A percentile compares a stretch with the other conserved stretches of the same genome.
Conservation (phyloP, 2,797 vertebrate species). For the Thripadectes ignobilis region DNA sequence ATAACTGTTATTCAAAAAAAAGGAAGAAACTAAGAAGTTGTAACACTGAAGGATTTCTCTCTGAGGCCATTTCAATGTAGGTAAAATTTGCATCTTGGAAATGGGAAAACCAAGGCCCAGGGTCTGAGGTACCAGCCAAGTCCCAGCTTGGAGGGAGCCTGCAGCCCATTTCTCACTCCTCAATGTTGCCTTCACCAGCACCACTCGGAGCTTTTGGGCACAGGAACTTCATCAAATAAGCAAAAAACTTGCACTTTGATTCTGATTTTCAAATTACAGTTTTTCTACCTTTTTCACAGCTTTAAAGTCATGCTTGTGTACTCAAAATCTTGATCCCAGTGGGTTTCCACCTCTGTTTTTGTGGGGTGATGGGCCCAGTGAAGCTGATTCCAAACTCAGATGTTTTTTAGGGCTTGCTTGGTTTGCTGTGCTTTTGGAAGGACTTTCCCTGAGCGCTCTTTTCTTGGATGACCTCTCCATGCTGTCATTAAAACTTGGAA, state of each 20-base stretch:
- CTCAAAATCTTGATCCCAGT: not conserved
- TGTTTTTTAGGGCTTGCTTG: slow-evolving; percentile 36
- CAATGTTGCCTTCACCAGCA: not conserved
- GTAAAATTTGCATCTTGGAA: not conserved
- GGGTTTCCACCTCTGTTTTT: not conserved
- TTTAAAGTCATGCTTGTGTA: not conserved
- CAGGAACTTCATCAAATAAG: not conserved
- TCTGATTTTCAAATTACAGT: not conserved
- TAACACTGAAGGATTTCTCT: not conserved
- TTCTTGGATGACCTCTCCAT: slow-evolving; percentile 70
- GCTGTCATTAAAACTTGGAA: slow-evolving; percentile 62
- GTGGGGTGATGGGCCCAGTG: not conserved
- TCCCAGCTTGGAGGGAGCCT: not conserved
- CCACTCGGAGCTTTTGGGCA: fast-evolving
- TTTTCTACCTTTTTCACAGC: not conserved
- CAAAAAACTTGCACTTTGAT: not conserved
- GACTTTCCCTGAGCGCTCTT: slow-evolving; percentile 50
- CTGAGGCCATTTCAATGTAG: fast-evolving
- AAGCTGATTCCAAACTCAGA: not conserved
- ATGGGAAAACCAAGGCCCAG: not conserved
- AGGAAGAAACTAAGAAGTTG: fast-evolving
- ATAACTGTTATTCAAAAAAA: not conserved
- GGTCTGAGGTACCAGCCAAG: not conserved
- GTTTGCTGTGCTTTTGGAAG: slow-evolving; percentile 37
- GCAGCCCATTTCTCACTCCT: not conserved